Percentiles rank a stretch among this genome's conserved stretches.
Conservation (phyloP, 2,888 invertebrate species). For the Oasisia sp. region DNA sequence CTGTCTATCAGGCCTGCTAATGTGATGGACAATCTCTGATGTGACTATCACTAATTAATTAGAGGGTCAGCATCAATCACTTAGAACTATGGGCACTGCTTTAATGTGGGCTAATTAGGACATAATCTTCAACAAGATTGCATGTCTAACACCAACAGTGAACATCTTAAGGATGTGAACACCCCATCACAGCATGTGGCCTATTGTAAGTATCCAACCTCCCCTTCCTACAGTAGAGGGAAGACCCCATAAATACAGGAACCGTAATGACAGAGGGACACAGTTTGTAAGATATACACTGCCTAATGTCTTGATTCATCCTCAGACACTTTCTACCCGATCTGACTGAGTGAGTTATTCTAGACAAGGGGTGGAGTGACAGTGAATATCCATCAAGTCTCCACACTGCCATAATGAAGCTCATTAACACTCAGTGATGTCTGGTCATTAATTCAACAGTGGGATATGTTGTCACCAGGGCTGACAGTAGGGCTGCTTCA, state of each 20-base stretch:
- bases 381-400: background rate
- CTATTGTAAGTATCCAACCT: too few species aligned
- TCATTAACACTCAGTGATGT: slow-evolving; percentile 17
- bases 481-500: background rate
- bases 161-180: background rate
- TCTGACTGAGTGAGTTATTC: background rate
- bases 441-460: background rate
- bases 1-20: background rate
- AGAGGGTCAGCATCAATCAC: background rate
- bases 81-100: background rate
- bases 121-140: background rate
- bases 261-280: too few species aligned
- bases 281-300: too few species aligned
- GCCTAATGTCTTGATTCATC: background rate
- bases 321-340: background rate
- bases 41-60: background rate
- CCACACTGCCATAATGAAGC: background rate
- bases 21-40: background rate
- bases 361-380: background rate
- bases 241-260: too few species aligned
- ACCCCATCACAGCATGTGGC: background rate
- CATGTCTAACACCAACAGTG: background rate
- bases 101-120: background rate
- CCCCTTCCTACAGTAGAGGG: too few species aligned
- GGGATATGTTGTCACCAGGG: background rate